A percentile compares a stretch with the other conserved stretches of the same genome.
phyloP scores from a whole-genome alignment of 2,888 invertebrate species.

The Fragum sueziense region DNA sequence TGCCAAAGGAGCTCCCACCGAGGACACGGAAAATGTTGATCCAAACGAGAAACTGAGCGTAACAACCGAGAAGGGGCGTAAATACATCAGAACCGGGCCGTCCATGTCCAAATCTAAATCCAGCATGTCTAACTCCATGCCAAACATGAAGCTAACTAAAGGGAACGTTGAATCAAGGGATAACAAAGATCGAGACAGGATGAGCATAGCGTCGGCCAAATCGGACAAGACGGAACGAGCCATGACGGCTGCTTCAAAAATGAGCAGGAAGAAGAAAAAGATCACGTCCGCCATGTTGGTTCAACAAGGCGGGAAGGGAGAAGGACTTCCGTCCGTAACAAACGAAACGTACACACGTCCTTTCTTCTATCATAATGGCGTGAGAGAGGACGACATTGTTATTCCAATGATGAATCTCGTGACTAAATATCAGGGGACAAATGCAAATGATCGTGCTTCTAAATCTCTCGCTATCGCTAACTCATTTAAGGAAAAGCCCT shows the following conservation, averaged over 20 bases:
- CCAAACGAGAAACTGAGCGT: conserved; percentile 49
- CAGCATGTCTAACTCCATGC: conserved; percentile 40
- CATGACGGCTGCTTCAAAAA: conserved; percentile 41
- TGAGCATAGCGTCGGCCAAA: conserved; percentile 54
- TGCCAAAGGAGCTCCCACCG: conserved; percentile 42
- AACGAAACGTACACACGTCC: conserved; percentile 74
- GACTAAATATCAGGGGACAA: conserved; percentile 75
- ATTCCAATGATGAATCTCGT: conserved; percentile 73
- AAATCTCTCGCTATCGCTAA: conserved; percentile 80
- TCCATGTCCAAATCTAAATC: conserved; percentile 38
- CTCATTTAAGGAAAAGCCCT: conserved; percentile 80
- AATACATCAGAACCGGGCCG: conserved; percentile 57
- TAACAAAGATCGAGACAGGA: conserved; percentile 28
- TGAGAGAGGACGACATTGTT: conserved; percentile 71
- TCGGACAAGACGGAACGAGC: conserved; percentile 51
- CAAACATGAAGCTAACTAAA: conserved; percentile 47
- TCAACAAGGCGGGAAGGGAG: conserved; percentile 67
- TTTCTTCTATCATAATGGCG: conserved; percentile 76
- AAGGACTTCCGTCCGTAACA: conserved; percentile 75
- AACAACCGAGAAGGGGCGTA: conserved; percentile 41
- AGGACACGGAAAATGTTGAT: conserved; percentile 43
- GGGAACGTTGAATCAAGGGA: conserved; percentile 9
- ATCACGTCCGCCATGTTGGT: conserved; percentile 66
- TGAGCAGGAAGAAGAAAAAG: conserved; percentile 53
- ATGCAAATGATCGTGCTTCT: conserved; percentile 79